Evolutionary conservation across 2,113 vertebrate species (phyloP), one percentile per base, ranked within the genome.

Genomic region (Eleginops maclovinus): DNA sequence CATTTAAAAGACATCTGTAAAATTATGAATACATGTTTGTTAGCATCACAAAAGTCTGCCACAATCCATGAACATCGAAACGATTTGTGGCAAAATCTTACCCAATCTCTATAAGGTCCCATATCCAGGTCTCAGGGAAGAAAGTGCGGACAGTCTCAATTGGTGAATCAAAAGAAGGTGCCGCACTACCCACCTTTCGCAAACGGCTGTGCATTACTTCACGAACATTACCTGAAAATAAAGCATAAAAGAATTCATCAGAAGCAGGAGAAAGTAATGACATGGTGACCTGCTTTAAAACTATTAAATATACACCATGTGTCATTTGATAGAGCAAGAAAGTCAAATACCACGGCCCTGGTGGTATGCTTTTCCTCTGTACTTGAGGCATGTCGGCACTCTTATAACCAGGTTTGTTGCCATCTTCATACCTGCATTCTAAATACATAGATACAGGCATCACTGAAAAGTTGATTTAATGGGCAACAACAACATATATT

Each of bases 101-200:
- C 96, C 96, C 81, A 0, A 94, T 73, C 28, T 85, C 75, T 62
- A 95, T 12, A 8, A 97, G 87, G 11, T 96, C 85, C 96, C 96
- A 98, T 40, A 97, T 90, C 96, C 96, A 97, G 0, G 96, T 97
- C 92, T 97, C 95, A 0, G 96, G 96, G 77, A 98, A 97, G 60
- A 91, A 91, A 3, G 87, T 93, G n/a, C 96, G 93, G 43, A 95
- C n/a, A 2, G 75, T 94, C 63, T 87, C 84, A n/a, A 64, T 10
- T 0, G 1, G 5, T 0, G 61, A 2, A 24, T 44, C 31, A 36
- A 36, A 36, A 36, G 31, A 36, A n/a, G n/a, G n/a, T n/a, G n/a
- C n/a, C n/a, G n/a, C n/a, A n/a, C n/a, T n/a, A n/a, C n/a, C n/a
- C n/a, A n/a, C n/a, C n/a, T n/a, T n/a, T n/a, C n/a, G n/a, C n/a